These are phyloP conservation scores for Oriolus oriolus DNA, from an alignment of 2,113 vertebrate genomes.

Conservation along the genomic window DNA sequence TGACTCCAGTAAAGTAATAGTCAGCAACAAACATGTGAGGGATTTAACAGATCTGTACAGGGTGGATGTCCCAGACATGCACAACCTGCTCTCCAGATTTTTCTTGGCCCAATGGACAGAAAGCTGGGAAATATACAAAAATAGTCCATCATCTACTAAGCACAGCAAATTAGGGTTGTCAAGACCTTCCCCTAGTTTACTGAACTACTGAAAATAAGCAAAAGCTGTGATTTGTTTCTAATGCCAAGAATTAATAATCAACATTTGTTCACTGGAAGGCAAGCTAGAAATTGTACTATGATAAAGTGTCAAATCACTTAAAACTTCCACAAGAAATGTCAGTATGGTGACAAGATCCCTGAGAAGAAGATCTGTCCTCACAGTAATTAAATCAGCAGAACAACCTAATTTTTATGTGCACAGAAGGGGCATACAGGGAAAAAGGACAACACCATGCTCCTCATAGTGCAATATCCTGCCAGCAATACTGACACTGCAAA, in stretches of 20 bases:
- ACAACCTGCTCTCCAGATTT: background rate
- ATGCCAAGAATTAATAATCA: background rate
- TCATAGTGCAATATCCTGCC: background rate
- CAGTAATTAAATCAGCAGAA: background rate
- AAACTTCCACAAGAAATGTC: background rate
- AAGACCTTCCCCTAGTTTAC: background rate
- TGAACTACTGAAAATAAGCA: conserved; percentile 1
- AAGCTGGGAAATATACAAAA: conserved; percentile 2
- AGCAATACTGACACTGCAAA: background rate
- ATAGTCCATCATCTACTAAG: background rate
- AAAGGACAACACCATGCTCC: background rate
- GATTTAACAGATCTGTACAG: background rate
- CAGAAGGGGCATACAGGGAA: background rate
- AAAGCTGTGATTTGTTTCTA: conserved; percentile 20
- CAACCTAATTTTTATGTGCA: background rate
- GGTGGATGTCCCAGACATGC: background rate
- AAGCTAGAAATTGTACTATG: background rate
- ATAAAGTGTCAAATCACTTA: background rate
- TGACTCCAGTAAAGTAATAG: background rate
- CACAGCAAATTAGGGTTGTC: background rate
- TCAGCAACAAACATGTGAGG: background rate
- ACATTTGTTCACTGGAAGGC: background rate
- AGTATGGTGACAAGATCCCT: background rate
- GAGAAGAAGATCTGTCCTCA: background rate
- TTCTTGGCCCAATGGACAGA: background rate